Conservation (phyloP, 2,113 vertebrate genomes). For the Jaculus jaculus region DNA sequence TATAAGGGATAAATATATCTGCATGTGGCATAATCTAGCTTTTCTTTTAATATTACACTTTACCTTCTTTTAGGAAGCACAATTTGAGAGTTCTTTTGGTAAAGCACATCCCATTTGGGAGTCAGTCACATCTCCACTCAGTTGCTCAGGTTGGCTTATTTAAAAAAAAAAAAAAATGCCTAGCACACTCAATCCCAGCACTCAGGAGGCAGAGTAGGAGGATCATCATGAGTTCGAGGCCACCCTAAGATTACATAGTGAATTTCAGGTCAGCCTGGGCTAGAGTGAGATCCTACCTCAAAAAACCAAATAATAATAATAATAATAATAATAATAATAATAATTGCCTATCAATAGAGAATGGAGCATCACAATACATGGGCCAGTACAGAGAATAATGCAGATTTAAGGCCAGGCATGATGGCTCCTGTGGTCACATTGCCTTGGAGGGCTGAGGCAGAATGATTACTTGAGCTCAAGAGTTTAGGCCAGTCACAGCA, state of each 20-base stretch:
- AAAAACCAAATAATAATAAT: too few relatives aligned
- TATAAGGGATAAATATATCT: conserved; percentile 7
- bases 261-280: too few relatives aligned
- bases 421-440: not conserved
- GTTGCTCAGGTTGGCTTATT: not conserved
- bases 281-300: too few relatives aligned
- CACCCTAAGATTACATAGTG: too few relatives aligned
- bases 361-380: not conserved
- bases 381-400: not conserved
- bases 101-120: conserved; percentile 34
- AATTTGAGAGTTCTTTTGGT: not conserved
- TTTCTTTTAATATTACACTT: conserved; percentile 40
- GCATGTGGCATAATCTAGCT: not conserved
- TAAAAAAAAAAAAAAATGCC: conserved; percentile 15
- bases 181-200: too few relatives aligned
- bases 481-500: not conserved
- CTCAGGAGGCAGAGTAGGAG: too few relatives aligned
- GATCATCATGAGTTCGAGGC: too few relatives aligned
- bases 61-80: not conserved
- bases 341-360: not conserved
- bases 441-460: not conserved
- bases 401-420: not conserved
- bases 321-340: too few relatives aligned
- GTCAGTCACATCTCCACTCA: too few relatives aligned
- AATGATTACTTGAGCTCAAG: not conserved